Evolutionary conservation across 2,113 vertebrate species (phyloP).

Genomic region (Serinus canaria): DNA sequence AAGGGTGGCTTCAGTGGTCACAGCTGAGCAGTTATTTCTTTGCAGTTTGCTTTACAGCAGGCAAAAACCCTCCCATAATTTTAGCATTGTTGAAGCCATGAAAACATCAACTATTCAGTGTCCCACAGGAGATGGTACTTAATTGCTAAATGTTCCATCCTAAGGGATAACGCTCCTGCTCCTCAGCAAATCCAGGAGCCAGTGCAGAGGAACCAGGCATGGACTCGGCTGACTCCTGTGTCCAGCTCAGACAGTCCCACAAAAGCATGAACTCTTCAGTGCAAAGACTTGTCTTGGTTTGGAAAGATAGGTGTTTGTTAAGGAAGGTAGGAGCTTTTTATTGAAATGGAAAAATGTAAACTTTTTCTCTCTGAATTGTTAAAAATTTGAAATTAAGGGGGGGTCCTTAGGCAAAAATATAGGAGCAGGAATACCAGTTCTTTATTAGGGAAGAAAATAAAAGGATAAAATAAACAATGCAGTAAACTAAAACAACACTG

Average conservation of each 20-base stretch:
- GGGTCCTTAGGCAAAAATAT: too few species aligned
- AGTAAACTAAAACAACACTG: too few species aligned
- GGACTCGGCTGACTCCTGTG: background rate
- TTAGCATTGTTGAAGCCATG: background rate
- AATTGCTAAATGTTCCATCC: background rate
- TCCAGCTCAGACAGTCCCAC: background rate
- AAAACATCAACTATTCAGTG: background rate
- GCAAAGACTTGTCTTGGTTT: background rate
- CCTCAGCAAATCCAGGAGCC: background rate
- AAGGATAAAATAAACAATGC: too few species aligned
- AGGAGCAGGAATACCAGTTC: too few species aligned
- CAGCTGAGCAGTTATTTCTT: background rate
- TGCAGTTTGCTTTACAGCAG: background rate
- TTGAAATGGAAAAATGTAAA: too few species aligned
- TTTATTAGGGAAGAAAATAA: too few species aligned
- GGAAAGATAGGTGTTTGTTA: too few species aligned
- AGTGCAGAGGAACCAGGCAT: background rate
- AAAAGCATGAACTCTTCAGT: background rate
- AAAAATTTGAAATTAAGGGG: too few species aligned
- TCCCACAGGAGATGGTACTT: background rate
- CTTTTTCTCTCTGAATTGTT: too few species aligned
- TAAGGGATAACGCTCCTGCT: background rate
- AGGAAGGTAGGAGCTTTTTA: too few species aligned
- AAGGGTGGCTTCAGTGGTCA: too few species aligned
- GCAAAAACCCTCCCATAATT: accelerated